Base-by-base conservation (phyloP, 2,888 invertebrate genomes). In the Lasiommata megera region DNA sequence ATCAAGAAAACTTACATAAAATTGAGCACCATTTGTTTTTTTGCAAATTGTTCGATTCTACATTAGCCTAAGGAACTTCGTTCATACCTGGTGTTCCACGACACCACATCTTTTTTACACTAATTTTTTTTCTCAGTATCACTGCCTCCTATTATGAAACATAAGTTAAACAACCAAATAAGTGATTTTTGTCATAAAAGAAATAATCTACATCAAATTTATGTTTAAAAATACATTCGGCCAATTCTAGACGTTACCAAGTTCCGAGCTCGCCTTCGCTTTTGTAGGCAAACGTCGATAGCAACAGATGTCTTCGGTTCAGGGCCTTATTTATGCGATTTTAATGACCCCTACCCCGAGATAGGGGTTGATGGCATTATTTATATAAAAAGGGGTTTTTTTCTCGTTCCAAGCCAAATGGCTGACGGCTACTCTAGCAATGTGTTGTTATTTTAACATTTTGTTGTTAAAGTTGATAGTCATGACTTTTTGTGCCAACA, bases 321-420 rank as follows among this genome's bases (percentile, higher is more conserved):
- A 65, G 65, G 68, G 12, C 41, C 77, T 82, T 84, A 84, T 88
- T 88, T 89, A 89, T 89, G 79, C 79, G 78, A 69, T 81, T 87
- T 84, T 88, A 89, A 88, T 88, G 87, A 88, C 77, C 66, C 56
- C 40, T 41, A 54, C 62, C 46, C 65, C 50, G 11, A 17, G 28
- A 58, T 61, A 56, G 61, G 61, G 58, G 61, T 43, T 56, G 58
- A 28, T 47, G 34, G 28, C 28, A 28, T 34, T 38, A 55, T 50
- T 54, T 54, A 38, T 41, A 36, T 36, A 29, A 16, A 44, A 53
- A 44, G 14, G 9, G 11, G 34, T 36, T 7, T 9, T 36, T 44
- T 44, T 41, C 14, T 37, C 23, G 3, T n/a, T 16, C 7, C 11
- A 40, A n/a, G 38, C 9, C 40, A 48, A 47, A 23, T 3, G 41